These are phyloP conservation scores for Orbicella faveolata DNA, from an alignment of 64 coral and sea anemone genomes.

Conservation along the genomic window DNA sequence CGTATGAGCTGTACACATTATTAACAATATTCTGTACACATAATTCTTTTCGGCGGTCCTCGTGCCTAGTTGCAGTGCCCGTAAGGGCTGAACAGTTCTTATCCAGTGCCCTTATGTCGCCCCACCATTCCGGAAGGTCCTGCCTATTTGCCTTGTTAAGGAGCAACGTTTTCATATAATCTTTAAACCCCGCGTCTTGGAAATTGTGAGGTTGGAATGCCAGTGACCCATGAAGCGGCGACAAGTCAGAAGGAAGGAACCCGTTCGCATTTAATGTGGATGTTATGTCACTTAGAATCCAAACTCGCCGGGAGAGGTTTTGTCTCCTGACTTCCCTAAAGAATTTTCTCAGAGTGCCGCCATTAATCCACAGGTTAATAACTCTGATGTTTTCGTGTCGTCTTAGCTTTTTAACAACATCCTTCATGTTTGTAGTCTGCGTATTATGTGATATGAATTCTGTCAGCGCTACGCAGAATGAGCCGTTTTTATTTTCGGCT, in stretches of 20 bases:
- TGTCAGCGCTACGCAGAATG: no score
- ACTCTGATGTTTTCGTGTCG: background rate
- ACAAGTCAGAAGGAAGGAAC: background rate
- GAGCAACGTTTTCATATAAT: background rate
- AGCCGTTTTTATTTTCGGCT: no score
- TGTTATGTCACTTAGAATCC: constrained; percentile 3
- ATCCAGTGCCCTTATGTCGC: constrained; percentile 41
- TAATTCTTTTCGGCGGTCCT: background rate
- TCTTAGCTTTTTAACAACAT: background rate
- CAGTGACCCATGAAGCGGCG: background rate
- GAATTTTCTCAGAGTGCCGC: background rate
- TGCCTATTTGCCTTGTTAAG: background rate
- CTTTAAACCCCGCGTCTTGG: background rate
- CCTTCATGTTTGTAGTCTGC: background rate
- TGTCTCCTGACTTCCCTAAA: background rate
- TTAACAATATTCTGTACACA: background rate
- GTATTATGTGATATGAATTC: no score
- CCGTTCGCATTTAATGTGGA: no score
- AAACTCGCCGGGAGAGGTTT: background rate
- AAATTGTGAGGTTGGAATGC: background rate
- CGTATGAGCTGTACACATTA: constrained; percentile 46
- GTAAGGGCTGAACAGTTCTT: constrained; percentile 20
- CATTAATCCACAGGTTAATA: constrained; percentile 17
- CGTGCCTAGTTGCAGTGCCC: background rate
- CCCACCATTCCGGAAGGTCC: constrained; percentile 33